Evolutionary conservation across 1,140 invertebrate species (phyloP).

Genomic region (Pseudachorutes palmiensis): DNA sequence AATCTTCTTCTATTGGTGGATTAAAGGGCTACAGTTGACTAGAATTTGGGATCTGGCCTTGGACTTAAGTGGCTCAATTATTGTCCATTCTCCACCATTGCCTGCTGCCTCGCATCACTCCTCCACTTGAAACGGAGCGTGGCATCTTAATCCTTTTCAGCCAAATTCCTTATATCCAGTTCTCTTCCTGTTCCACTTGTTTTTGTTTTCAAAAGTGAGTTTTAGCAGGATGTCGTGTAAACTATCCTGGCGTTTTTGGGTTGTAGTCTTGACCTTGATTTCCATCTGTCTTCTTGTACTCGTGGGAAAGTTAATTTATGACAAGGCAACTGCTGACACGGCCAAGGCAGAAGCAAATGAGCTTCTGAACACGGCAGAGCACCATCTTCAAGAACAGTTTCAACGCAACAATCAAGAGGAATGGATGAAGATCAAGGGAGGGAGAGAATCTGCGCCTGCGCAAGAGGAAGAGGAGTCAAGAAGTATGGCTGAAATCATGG

Average conservation of each 20-base stretch:
- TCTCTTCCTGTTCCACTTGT: too few relatives aligned
- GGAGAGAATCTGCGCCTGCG: neutral
- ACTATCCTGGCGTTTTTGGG: conserved; percentile 6
- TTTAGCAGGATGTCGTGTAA: too few relatives aligned
- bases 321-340: neutral
- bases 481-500: neutral
- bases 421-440: neutral
- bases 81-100: too few relatives aligned
- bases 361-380: neutral
- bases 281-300: neutral
- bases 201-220: too few relatives aligned
- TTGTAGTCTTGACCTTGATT: neutral
- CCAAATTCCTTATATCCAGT: too few relatives aligned
- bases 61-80: too few relatives aligned
- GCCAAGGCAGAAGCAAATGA: neutral
- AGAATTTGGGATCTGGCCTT: too few relatives aligned
- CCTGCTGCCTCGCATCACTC: too few relatives aligned
- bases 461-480: neutral
- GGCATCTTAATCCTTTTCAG: too few relatives aligned
- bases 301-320: conserved; percentile 2
- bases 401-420: neutral
- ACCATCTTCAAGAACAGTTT: neutral
- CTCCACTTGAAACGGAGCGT: too few relatives aligned
- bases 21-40: too few relatives aligned
- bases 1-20: too few relatives aligned